Evolutionary conservation across 2,113 vertebrate species (phyloP).

Genomic region (Forbesichthys papilliferus): DNA sequence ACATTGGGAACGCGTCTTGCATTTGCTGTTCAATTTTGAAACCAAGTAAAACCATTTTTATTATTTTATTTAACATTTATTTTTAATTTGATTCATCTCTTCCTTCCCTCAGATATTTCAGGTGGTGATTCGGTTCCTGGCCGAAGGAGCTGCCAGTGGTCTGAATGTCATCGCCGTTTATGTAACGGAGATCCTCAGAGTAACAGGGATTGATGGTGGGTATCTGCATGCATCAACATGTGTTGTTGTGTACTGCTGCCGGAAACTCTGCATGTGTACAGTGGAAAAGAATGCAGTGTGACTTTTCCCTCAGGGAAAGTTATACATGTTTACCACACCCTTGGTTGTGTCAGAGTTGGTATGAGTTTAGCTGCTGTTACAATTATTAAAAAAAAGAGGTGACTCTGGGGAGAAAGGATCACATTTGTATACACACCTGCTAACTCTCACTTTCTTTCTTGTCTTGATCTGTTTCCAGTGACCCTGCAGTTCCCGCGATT

Average conservation of each 20-base stretch:
- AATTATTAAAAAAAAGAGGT: background rate
- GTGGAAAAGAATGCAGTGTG: constrained; percentile 34
- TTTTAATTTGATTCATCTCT: background rate
- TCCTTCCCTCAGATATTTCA: constrained; percentile 60
- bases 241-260: background rate
- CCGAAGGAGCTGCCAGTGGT: constrained; percentile 77
- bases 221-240: constrained; percentile 9
- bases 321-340: constrained; percentile 31
- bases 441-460: background rate
- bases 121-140: constrained; percentile 71
- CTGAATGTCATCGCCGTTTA: constrained; percentile 79
- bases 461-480: constrained; percentile 41
- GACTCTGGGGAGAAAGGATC: background rate
- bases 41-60: constrained; percentile 7
- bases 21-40: constrained; percentile 18
- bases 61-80: constrained; percentile 2
- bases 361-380: background rate
- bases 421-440: no score
- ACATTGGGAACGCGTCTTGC: constrained; percentile 21
- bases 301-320: constrained; percentile 22
- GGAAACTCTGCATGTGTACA: background rate
- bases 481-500: constrained; percentile 66
- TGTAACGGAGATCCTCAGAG: constrained; percentile 75
- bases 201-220: constrained; percentile 74
- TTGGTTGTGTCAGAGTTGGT: background rate